Percentiles rank a stretch among this genome's conserved stretches.
These are phyloP conservation scores for Nothoprocta pentlandii DNA, from an alignment of 2,113 vertebrate genomes.

Conservation along the genomic window DNA sequence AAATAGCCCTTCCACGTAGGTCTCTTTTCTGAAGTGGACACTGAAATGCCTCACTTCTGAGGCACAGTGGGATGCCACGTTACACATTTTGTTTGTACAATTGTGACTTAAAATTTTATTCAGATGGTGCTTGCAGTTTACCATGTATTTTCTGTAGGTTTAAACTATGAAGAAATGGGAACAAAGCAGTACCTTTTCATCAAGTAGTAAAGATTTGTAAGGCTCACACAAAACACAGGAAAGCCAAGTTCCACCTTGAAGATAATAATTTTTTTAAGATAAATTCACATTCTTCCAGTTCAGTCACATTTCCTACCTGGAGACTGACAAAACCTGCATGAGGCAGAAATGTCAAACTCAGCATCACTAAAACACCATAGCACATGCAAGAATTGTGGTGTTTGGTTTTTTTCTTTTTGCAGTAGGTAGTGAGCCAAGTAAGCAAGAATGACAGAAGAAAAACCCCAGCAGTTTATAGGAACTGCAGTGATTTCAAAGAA, in stretches of 20 bases:
- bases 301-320: background rate
- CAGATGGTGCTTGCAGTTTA: background rate
- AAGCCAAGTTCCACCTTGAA: background rate
- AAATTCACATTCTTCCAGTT: background rate
- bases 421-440: background rate
- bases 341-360: background rate
- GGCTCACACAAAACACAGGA: background rate
- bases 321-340: background rate
- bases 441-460: background rate
- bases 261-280: accelerated
- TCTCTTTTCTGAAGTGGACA: background rate
- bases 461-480: background rate
- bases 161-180: background rate
- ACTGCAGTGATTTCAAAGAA: background rate
- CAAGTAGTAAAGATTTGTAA: background rate
- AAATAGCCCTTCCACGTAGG: background rate
- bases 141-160: background rate
- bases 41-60: background rate
- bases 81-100: background rate
- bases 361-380: background rate
- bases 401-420: background rate
- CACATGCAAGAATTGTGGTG: background rate
- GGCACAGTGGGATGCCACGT: background rate
- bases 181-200: background rate
- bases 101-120: background rate